phyloP scores from a whole-genome alignment of 2,113 vertebrate species.

The Mormyrus lacerda region DNA sequence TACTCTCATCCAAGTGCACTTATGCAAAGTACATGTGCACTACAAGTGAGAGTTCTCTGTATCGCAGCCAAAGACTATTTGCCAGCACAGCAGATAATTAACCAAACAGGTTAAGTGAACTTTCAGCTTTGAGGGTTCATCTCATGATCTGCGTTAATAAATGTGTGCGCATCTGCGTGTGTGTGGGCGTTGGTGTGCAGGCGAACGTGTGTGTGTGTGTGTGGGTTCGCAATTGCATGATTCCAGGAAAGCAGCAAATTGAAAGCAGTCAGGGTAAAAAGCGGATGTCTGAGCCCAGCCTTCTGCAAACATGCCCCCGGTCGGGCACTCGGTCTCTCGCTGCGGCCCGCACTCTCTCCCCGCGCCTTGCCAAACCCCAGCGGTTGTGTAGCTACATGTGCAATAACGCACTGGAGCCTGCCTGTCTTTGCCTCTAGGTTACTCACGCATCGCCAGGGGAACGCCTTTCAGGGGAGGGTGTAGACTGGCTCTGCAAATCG shows the following conservation, averaged over 20 bases:
- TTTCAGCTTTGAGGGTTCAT: neutral
- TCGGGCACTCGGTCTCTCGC: neutral
- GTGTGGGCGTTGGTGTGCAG: neutral
- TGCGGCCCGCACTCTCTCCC: slow-evolving; percentile 9
- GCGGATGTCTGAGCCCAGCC: slow-evolving; percentile 13
- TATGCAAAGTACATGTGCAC: neutral
- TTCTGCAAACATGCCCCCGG: slow-evolving; percentile 15
- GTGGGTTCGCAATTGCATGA: neutral
- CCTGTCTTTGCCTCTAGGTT: slow-evolving; percentile 27
- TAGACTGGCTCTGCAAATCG: neutral
- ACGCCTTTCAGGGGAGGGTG: neutral
- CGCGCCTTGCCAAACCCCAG: slow-evolving; percentile 28
- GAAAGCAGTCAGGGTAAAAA: slow-evolving; percentile 27
- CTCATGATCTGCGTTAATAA: neutral
- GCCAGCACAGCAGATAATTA: neutral
- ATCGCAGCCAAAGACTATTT: neutral
- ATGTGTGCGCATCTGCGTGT: neutral
- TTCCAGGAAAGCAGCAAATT: slow-evolving; percentile 11
- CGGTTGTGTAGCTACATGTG: slow-evolving; percentile 31
- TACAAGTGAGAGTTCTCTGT: neutral
- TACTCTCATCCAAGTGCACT: neutral
- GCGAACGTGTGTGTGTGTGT: neutral
- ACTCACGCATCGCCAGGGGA: slow-evolving; percentile 12
- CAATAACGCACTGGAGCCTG: slow-evolving; percentile 19
- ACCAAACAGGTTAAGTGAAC: neutral